phyloP scores from a whole-genome alignment of 1,140 invertebrate species.

The Bombus soroeensis region DNA sequence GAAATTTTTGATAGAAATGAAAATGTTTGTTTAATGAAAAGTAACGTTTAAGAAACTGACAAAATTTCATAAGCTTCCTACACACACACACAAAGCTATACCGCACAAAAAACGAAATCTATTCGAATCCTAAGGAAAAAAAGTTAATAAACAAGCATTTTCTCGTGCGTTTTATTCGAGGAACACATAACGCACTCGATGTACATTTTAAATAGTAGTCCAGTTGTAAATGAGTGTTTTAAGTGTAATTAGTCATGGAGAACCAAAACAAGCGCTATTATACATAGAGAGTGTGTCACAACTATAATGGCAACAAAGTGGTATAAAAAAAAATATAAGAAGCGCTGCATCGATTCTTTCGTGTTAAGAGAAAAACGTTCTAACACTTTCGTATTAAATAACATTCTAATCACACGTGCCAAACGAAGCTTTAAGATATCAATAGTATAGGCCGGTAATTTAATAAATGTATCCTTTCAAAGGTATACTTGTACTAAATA shows the following conservation, averaged over 20 bases:
- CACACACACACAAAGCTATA: constrained; percentile 52
- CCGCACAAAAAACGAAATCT: constrained; percentile 69
- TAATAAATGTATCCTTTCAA: constrained; percentile 50
- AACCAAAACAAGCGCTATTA: constrained; percentile 21
- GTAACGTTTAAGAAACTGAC: constrained; percentile 22
- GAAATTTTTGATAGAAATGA: not conserved
- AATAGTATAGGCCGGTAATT: constrained; percentile 9
- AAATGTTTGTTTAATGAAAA: not conserved
- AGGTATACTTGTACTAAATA: constrained; percentile 12
- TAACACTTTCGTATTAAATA: constrained; percentile 78
- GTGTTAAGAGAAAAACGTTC: constrained; percentile 77
- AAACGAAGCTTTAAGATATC: constrained; percentile 77
- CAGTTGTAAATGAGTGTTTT: constrained; percentile 79
- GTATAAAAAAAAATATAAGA: constrained; percentile 32
- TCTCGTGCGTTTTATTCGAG: constrained; percentile 49
- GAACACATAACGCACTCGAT: constrained; percentile 39
- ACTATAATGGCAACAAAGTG: constrained; percentile 34
- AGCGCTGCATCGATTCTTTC: constrained; percentile 77
- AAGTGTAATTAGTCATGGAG: constrained; percentile 70
- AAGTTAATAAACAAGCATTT: constrained; percentile 64
- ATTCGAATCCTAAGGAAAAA: constrained; percentile 66
- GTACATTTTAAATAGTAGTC: constrained; percentile 73
- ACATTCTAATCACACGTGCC: constrained; percentile 82
- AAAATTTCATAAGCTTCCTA: constrained; percentile 20
- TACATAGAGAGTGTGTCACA: constrained; percentile 31